These are phyloP conservation scores for Proterorhinus semilunaris DNA, from an alignment of 2,113 vertebrate genomes.

Conservation along the genomic window DNA sequence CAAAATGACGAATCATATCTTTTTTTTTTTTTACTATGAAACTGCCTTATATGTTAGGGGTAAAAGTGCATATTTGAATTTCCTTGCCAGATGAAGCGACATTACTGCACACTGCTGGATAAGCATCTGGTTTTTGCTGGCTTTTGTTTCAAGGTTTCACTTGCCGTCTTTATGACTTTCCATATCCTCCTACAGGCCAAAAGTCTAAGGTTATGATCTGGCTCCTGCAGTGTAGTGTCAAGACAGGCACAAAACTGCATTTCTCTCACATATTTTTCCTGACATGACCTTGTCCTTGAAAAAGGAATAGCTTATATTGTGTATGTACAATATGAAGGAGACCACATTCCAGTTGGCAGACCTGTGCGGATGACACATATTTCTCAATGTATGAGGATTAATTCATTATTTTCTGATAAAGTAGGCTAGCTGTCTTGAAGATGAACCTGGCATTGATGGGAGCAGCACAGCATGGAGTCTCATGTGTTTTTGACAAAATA, in stretches of 20 bases:
- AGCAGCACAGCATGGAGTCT: too few species aligned
- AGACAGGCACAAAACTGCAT: constrained; percentile 12
- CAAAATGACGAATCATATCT: constrained; percentile 34
- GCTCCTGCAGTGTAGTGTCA: constrained; percentile 5
- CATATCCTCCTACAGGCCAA: constrained; percentile 25
- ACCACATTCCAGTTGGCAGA: constrained; percentile 8
- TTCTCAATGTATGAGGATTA: constrained; percentile 15
- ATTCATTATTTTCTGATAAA: constrained; percentile 7
- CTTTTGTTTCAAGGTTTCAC: constrained; percentile 29
- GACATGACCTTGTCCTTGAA: constrained; percentile 21
- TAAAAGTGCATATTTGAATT: background rate
- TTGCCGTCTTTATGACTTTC: constrained; percentile 2
- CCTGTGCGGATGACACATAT: constrained; percentile 10
- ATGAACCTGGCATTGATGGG: too few species aligned
- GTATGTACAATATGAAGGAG: constrained; percentile 31
- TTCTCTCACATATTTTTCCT: constrained; percentile 26
- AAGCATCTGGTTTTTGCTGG: background rate
- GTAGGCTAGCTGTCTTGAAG: background rate
- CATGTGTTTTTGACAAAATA: too few species aligned
- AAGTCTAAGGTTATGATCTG: constrained; percentile 13
- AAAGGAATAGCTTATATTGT: constrained; percentile 21
- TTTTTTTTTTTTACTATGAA: constrained; percentile 21
- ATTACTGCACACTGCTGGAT: background rate
- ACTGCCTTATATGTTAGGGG: background rate
- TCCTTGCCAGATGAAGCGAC: background rate